phyloP scores from a whole-genome alignment of 1,140 invertebrate genomes.

The Bombus soroeensis region DNA sequence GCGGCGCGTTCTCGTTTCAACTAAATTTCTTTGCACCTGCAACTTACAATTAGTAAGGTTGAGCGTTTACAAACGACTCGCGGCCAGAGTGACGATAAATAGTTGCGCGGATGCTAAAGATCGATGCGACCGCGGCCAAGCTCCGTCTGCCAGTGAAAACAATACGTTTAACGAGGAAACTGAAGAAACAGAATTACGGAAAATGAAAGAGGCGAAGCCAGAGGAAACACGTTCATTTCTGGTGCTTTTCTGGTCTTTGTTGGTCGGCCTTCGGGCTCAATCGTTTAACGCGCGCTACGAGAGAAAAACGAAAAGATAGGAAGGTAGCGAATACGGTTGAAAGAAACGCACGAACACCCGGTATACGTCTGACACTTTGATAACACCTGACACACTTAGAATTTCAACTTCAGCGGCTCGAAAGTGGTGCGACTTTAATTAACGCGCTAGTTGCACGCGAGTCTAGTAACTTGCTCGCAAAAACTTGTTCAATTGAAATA shows the following conservation, averaged over 20 bases:
- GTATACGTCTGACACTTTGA: neutral
- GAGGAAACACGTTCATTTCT: neutral
- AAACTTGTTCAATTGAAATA: neutral
- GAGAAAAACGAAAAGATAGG: neutral
- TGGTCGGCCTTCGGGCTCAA: neutral
- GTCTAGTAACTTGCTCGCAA: neutral
- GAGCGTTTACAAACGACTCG: neutral
- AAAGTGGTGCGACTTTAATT: slow-evolving; percentile 22
- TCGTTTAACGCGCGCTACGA: neutral
- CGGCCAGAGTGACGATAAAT: neutral
- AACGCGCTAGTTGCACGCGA: neutral
- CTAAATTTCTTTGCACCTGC: slow-evolving; percentile 23
- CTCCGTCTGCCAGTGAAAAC: neutral
- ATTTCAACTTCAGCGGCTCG: neutral
- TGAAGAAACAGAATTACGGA: slow-evolving; percentile 9
- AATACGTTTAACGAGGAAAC: neutral
- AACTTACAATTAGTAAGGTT: slow-evolving; percentile 30
- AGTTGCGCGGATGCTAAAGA: neutral
- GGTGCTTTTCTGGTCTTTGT: neutral
- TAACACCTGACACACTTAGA: slow-evolving; percentile 35
- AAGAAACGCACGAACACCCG: neutral
- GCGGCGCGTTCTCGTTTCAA: slow-evolving; percentile 1
- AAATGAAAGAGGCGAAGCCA: neutral
- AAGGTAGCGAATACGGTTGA: too few relatives aligned
- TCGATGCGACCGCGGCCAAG: neutral